Percentiles rank a stretch among this genome's conserved stretches.
phyloP scores from a whole-genome alignment of 37 sponge, comb jelly and placozoan species.

The Cladorhizidae sp. region DNA sequence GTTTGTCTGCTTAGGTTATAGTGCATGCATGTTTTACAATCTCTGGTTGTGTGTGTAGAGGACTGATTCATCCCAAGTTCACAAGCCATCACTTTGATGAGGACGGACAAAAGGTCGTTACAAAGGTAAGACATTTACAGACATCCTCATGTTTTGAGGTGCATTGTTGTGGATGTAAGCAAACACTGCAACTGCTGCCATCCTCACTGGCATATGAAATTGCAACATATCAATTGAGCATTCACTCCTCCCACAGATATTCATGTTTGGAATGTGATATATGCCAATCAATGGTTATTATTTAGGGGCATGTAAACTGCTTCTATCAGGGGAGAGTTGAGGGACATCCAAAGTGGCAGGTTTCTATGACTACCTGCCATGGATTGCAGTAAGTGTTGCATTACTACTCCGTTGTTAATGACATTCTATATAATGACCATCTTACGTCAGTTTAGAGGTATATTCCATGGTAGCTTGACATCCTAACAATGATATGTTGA shows the following conservation, averaged over 20 bases:
- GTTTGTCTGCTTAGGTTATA: slow-evolving; percentile 42
- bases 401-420: too few relatives aligned
- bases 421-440: too few relatives aligned
- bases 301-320: slow-evolving; percentile 72
- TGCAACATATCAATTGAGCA: too few relatives aligned
- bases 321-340: slow-evolving; percentile 78
- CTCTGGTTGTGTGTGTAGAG: slow-evolving; percentile 17
- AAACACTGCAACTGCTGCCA: too few relatives aligned
- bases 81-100: slow-evolving; percentile 20
- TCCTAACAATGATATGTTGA: too few relatives aligned
- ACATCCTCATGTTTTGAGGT: background rate
- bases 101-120: slow-evolving; percentile 4
- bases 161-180: too few relatives aligned
- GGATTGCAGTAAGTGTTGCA: slow-evolving; percentile 73
- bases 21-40: slow-evolving; percentile 43
- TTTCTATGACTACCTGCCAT: slow-evolving; percentile 61
- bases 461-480: too few relatives aligned
- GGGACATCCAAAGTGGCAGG: slow-evolving; percentile 64
- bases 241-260: too few relatives aligned
- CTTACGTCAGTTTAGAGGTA: too few relatives aligned
- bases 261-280: too few relatives aligned
- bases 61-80: slow-evolving; percentile 32
- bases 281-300: background rate
- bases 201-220: too few relatives aligned
- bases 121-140: background rate